Conservation (phyloP, 2,888 invertebrate genomes). For the Synanthedon myopaeformis region DNA sequence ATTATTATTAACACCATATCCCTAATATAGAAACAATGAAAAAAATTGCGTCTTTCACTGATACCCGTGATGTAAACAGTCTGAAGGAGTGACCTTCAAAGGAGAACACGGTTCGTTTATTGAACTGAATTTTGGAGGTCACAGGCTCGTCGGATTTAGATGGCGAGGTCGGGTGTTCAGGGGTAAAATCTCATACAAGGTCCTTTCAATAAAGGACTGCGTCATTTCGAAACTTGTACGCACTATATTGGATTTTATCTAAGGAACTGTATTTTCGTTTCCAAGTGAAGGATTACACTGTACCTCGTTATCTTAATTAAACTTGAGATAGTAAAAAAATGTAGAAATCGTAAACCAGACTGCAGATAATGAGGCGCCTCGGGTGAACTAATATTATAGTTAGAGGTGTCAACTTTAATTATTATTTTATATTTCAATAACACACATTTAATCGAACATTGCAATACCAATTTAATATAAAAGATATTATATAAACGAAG, state of each 20-base stretch:
- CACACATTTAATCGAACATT: too few species aligned
- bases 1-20: too few species aligned
- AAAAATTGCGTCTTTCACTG: too few species aligned
- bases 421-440: too few species aligned
- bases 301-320: background rate
- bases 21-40: too few species aligned
- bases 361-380: background rate
- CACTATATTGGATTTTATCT: background rate
- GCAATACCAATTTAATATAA: too few species aligned
- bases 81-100: constrained; percentile 42
- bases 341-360: background rate
- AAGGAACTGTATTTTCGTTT: background rate
- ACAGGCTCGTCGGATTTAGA: constrained; percentile 9
- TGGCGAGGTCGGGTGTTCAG: constrained; percentile 7
- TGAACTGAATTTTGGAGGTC: constrained; percentile 48
- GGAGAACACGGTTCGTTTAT: constrained; percentile 37
- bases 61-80: constrained; percentile 13
- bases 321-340: background rate
- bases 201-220: constrained; percentile 1
- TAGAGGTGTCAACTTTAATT: too few species aligned
- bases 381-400: background rate
- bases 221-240: background rate
- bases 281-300: background rate
- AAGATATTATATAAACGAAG: background rate
- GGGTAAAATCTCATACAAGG: constrained; percentile 19